phyloP scores from a whole-genome alignment of 2,888 invertebrate species.

The Nomada ruficornis region DNA sequence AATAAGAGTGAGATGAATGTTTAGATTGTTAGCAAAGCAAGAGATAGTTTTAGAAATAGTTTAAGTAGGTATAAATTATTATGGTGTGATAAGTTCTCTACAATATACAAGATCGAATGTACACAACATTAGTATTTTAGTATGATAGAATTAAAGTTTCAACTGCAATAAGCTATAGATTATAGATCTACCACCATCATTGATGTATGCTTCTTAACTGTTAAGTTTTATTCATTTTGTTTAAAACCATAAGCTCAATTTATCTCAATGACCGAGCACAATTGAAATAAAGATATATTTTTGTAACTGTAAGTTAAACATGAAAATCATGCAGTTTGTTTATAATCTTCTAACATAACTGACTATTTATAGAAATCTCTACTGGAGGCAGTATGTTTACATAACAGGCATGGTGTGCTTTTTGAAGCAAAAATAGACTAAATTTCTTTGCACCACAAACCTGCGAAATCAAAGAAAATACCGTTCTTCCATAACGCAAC shows the following conservation, averaged over 20 bases:
- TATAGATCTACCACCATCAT: slow-evolving; percentile 55
- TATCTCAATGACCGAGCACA: slow-evolving; percentile 38
- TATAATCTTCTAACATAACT: slow-evolving; percentile 35
- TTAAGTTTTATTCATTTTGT: slow-evolving; percentile 46
- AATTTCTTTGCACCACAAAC: slow-evolving; percentile 49
- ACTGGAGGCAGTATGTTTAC: slow-evolving; percentile 57
- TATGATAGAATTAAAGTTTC: slow-evolving; percentile 57
- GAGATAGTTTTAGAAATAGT: slow-evolving; percentile 33
- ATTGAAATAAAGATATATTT: slow-evolving; percentile 48
- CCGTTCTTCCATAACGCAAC: slow-evolving; percentile 39
- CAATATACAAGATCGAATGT: slow-evolving; percentile 68
- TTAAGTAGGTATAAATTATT: slow-evolving; percentile 63
- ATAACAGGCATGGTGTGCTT: slow-evolving; percentile 39
- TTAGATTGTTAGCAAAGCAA: slow-evolving; percentile 55
- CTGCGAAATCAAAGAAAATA: slow-evolving; percentile 40
- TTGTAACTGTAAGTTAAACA: slow-evolving; percentile 38
- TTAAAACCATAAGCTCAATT: slow-evolving; percentile 53
- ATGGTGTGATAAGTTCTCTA: slow-evolving; percentile 66
- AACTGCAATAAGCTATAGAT: slow-evolving; percentile 53
- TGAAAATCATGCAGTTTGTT: slow-evolving; percentile 46
- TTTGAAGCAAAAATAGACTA: slow-evolving; percentile 46
- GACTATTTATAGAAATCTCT: slow-evolving; percentile 53
- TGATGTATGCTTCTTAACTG: slow-evolving; percentile 42
- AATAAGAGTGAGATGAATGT: slow-evolving; percentile 25
- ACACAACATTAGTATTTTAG: slow-evolving; percentile 56